phyloP scores from a whole-genome alignment of 1,140 invertebrate species.

The Scylla paramamosain region DNA sequence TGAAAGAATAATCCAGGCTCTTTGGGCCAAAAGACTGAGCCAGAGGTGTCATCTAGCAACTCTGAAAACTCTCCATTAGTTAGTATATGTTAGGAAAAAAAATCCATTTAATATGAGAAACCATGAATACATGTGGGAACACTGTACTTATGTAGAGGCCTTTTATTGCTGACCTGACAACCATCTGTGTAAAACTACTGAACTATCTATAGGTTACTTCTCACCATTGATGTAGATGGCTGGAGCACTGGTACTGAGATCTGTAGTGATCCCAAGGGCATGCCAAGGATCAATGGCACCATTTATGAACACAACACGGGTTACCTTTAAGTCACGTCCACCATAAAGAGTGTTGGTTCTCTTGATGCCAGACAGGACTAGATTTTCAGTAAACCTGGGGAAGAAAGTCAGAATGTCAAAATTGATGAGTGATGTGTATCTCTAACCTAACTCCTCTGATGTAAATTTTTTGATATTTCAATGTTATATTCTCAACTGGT shows the following conservation, averaged over 20 bases:
- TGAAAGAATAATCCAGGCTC: too few relatives aligned
- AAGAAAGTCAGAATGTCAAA: too few relatives aligned
- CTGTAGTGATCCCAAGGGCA: slow-evolving; percentile 84
- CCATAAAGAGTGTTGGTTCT: slow-evolving; percentile 85
- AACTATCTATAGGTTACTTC: background rate
- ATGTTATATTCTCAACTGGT: too few relatives aligned
- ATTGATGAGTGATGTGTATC: background rate
- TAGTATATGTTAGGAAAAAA: slow-evolving; percentile 10
- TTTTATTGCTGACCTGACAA: background rate
- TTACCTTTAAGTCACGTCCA: slow-evolving; percentile 84
- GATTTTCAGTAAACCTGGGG: slow-evolving; percentile 81
- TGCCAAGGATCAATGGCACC: slow-evolving; percentile 97
- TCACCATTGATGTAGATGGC: slow-evolving; percentile 79
- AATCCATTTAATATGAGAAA: background rate
- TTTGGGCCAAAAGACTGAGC: too few relatives aligned
- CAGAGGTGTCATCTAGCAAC: too few relatives aligned
- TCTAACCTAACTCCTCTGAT: background rate
- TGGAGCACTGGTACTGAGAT: slow-evolving; percentile 78
- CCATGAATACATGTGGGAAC: background rate
- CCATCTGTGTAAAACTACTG: background rate
- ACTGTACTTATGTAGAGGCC: background rate
- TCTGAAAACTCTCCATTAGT: too few relatives aligned
- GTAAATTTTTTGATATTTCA: too few relatives aligned
- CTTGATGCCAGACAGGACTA: slow-evolving; percentile 81
- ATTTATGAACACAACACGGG: slow-evolving; percentile 92